These are phyloP conservation scores for Pao palembangensis DNA, from an alignment of 2,113 vertebrate genomes.

Conservation along the genomic window DNA sequence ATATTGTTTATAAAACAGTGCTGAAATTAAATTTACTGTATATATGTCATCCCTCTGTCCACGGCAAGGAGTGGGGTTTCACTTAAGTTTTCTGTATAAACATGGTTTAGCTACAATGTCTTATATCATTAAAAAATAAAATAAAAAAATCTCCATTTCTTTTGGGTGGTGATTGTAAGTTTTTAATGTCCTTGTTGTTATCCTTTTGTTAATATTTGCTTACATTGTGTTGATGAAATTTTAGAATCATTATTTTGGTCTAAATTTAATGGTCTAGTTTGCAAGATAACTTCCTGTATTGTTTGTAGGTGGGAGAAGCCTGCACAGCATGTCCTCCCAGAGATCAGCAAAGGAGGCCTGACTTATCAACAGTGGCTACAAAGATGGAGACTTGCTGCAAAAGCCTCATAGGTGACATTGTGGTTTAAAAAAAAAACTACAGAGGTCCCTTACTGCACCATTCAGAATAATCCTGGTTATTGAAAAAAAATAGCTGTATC, in stretches of 20 bases:
- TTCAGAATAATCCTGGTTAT: neutral
- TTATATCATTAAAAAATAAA: neutral
- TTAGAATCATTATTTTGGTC: neutral
- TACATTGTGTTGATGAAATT: neutral
- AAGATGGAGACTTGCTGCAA: conserved; percentile 73
- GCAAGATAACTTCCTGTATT: conserved; percentile 21
- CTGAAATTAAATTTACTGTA: neutral
- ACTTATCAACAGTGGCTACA: conserved; percentile 78
- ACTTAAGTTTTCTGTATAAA: neutral
- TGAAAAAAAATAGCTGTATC: neutral
- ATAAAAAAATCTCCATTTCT: neutral
- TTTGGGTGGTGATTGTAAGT: neutral
- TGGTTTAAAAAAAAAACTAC: neutral
- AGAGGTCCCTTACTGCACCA: conserved; percentile 4
- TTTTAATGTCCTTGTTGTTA: neutral
- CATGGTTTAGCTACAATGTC: neutral
- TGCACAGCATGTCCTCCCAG: conserved; percentile 71
- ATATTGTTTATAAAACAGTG: neutral
- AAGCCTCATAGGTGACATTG: conserved; percentile 24
- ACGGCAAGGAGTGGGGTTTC: neutral
- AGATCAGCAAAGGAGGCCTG: conserved; percentile 61
- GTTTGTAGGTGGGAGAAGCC: conserved; percentile 79
- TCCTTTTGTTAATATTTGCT: neutral
- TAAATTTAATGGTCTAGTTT: neutral
- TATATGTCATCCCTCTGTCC: neutral